Conservation (phyloP, 2,113 vertebrate species). For the Rutilus rutilus region DNA sequence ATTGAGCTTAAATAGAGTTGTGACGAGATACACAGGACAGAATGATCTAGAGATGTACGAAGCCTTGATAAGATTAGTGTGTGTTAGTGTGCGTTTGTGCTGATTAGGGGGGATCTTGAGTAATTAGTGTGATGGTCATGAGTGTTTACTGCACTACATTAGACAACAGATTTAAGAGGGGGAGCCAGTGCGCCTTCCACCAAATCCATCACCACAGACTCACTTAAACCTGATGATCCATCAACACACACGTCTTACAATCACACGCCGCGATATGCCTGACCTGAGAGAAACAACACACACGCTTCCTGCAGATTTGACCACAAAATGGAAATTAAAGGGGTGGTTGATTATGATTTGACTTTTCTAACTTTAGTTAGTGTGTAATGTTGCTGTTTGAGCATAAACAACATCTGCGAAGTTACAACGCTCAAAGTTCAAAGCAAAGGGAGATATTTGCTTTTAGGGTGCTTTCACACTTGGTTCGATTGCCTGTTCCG, state of each 20-base stretch:
- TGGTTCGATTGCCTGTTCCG: too few relatives aligned
- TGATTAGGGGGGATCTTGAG: conserved; percentile 20
- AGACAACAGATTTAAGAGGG: conserved; percentile 9
- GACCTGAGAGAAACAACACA: background rate
- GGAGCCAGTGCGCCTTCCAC: background rate
- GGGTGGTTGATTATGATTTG: too few relatives aligned
- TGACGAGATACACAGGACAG: background rate
- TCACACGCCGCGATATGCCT: background rate
- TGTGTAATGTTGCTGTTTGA: too few relatives aligned
- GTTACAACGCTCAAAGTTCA: too few relatives aligned
- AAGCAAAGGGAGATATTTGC: too few relatives aligned
- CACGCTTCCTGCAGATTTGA: background rate
- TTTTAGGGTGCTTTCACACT: too few relatives aligned
- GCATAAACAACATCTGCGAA: too few relatives aligned
- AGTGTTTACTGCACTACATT: conserved; percentile 46
- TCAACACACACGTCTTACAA: background rate
- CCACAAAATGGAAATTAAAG: too few relatives aligned
- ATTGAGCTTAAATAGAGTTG: background rate
- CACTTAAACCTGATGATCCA: background rate
- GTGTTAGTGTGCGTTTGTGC: background rate
- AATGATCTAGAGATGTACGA: background rate
- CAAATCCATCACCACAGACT: background rate
- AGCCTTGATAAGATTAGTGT: background rate
- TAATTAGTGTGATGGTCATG: conserved; percentile 45
- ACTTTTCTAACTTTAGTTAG: too few relatives aligned